phyloP scores from a whole-genome alignment of 1,140 invertebrate species.

The Penaeus vannamei region DNA sequence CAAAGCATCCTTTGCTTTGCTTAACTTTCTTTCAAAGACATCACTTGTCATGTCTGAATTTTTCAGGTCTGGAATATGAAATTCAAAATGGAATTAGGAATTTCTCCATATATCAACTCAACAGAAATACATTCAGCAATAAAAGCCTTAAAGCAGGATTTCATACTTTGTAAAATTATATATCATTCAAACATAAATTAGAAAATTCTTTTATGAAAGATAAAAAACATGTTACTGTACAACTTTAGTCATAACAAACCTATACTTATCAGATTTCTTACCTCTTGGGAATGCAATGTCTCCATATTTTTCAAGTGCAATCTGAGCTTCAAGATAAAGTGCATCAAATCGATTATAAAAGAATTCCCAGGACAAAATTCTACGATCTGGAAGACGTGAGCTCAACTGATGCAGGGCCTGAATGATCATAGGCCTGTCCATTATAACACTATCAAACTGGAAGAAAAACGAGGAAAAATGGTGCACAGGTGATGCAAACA shows the following conservation, averaged over 20 bases:
- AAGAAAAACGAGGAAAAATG: conserved; percentile 80
- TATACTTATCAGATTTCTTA: not conserved
- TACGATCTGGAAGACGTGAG: conserved; percentile 90
- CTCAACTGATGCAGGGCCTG: conserved; percentile 95
- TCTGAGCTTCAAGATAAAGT: conserved; percentile 94
- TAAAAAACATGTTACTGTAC: no score
- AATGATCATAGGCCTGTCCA: conserved; percentile 97
- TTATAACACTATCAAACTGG: conserved; percentile 94
- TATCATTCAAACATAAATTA: no score
- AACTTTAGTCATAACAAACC: no score
- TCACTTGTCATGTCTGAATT: conserved; percentile 93
- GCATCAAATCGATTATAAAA: conserved; percentile 98
- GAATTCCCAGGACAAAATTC: conserved; percentile 97
- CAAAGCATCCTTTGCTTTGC: conserved; percentile 89
- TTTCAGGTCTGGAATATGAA: conserved; percentile 81
- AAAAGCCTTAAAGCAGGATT: not conserved
- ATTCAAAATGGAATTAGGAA: conserved; percentile 4
- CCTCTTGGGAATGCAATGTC: conserved; percentile 73
- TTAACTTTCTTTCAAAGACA: conserved; percentile 88
- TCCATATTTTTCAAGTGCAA: conserved; percentile 87
- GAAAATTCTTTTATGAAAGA: no score
- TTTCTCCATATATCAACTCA: conserved; percentile 1
- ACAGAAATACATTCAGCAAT: conserved; percentile 13
- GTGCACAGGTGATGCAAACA: not conserved
- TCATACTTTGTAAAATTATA: not conserved